These are phyloP conservation scores for Leptinotarsa juncta DNA, from an alignment of 2,888 invertebrate genomes.

Conservation along the genomic window DNA sequence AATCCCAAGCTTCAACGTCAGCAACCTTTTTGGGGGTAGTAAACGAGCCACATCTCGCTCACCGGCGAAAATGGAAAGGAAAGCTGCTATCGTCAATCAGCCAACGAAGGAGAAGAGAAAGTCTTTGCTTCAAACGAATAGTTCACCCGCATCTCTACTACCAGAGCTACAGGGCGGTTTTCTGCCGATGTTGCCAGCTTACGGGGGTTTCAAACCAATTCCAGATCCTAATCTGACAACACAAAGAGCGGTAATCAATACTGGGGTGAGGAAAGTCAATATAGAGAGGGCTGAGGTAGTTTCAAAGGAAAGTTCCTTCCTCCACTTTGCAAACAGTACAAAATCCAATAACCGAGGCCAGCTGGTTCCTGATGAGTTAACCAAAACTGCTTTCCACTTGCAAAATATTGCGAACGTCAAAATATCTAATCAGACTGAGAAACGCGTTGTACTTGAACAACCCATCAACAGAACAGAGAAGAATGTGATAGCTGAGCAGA, in stretches of 20 bases:
- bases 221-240: constrained; percentile 35
- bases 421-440: constrained; percentile 25
- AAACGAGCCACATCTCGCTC: constrained; percentile 54
- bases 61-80: constrained; percentile 49
- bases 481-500: constrained; percentile 2
- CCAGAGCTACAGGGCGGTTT: constrained; percentile 83
- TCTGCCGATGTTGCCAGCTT: constrained; percentile 78
- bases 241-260: neutral
- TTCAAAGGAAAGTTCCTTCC: constrained; percentile 30
- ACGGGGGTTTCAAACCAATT: constrained; percentile 81
- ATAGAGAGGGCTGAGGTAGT: constrained; percentile 18
- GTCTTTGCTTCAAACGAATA: constrained; percentile 37
- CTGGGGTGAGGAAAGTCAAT: constrained; percentile 19
- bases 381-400: constrained; percentile 19
- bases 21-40: constrained; percentile 68
- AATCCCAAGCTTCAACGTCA: constrained; percentile 78
- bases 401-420: constrained; percentile 30
- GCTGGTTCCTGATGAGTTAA: constrained; percentile 11
- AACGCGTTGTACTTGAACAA: constrained; percentile 17
- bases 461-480: neutral
- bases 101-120: neutral
- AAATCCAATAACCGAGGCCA: constrained; percentile 25
- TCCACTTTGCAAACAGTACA: constrained; percentile 11
- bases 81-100: constrained; percentile 60
- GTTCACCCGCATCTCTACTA: constrained; percentile 16